A percentile compares a stretch with the other conserved stretches of the same genome.
Conservation (phyloP, 1,140 invertebrate species). For the Drosophila serrata region DNA sequence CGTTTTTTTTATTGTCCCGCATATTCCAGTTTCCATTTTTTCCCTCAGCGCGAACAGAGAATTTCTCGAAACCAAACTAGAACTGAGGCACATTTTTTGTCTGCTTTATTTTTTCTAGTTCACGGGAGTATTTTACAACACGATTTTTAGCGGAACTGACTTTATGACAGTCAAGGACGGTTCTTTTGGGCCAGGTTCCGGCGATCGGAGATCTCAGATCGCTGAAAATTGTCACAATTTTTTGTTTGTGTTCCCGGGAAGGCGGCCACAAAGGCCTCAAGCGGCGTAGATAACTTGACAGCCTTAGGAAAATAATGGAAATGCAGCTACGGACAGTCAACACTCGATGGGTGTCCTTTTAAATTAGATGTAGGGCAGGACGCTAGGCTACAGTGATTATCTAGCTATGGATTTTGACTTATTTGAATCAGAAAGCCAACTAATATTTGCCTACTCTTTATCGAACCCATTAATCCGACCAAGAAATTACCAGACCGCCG, state of each 20-base stretch:
- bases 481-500: conserved; percentile 34
- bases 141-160: conserved; percentile 68
- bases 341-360: conserved; percentile 11
- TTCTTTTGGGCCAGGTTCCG: conserved; percentile 16
- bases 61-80: conserved; percentile 78
- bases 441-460: conserved; percentile 1
- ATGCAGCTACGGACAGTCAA: conserved; percentile 32
- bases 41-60: conserved; percentile 49
- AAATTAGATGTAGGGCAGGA: conserved; percentile 37
- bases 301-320: conserved; percentile 62
- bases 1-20: conserved; percentile 67
- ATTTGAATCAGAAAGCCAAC: background rate
- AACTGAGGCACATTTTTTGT: conserved; percentile 81
- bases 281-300: conserved; percentile 73
- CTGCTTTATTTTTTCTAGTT: conserved; percentile 66
- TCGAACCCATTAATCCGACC: conserved; percentile 2
- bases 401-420: background rate
- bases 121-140: conserved; percentile 52
- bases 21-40: conserved; percentile 78
- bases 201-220: background rate
- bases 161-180: conserved; percentile 74
- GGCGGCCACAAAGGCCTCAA: conserved; percentile 52
- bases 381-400: background rate
- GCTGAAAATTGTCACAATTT: conserved; percentile 64
- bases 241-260: conserved; percentile 58